Percentiles rank a stretch among this genome's conserved stretches.
Conservation (phyloP, 2,888 invertebrate genomes). For the Drosophila flavopinicola region DNA sequence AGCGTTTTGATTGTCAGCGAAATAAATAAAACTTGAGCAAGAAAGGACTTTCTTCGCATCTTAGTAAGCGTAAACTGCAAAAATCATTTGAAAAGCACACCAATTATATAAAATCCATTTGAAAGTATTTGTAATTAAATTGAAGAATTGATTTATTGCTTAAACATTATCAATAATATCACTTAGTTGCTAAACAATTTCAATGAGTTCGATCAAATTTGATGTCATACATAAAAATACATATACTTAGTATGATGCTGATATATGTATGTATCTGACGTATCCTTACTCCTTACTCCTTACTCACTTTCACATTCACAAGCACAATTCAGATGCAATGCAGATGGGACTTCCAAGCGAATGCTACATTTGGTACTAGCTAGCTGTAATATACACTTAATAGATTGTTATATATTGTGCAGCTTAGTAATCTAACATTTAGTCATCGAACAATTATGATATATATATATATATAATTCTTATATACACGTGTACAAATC, state of each 20-base stretch:
- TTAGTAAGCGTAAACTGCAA: background rate
- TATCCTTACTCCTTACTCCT: constrained; percentile 29
- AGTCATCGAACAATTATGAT: constrained; percentile 14
- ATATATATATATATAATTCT: background rate
- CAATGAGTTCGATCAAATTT: constrained; percentile 61
- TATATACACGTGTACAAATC: constrained; percentile 41
- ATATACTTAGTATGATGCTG: constrained; percentile 26
- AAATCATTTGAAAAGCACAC: background rate
- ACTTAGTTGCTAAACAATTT: constrained; percentile 78
- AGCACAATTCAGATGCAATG: constrained; percentile 57
- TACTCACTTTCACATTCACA: constrained; percentile 38
- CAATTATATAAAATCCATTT: too few species aligned
- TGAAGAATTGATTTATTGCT: constrained; percentile 79
- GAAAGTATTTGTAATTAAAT: too few species aligned
- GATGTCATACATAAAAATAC: constrained; percentile 35
- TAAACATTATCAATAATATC: constrained; percentile 79
- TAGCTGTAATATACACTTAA: constrained; percentile 41
- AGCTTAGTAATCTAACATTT: constrained; percentile 14
- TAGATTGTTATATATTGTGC: constrained; percentile 8
- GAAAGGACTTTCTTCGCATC: background rate
- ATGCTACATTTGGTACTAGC: constrained; percentile 64
- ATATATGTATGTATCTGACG: constrained; percentile 15
- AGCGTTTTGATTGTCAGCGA: too few species aligned
- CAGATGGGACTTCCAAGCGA: constrained; percentile 17
- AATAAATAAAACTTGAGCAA: background rate